These are phyloP conservation scores for Nowickia ferox DNA, from an alignment of 2,888 invertebrate species.

Conservation along the genomic window DNA sequence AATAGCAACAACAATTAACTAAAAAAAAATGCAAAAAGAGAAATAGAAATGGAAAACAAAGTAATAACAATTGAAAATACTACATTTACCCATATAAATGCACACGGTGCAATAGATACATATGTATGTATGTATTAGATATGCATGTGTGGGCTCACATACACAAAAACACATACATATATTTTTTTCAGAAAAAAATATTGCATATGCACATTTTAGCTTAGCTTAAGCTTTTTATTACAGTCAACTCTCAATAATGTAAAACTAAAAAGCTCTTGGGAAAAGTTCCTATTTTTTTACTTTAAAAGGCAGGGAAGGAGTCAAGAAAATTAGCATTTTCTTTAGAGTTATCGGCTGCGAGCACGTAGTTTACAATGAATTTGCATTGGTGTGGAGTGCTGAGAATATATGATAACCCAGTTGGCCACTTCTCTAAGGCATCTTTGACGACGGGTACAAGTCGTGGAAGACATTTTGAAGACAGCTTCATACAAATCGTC, in stretches of 20 bases:
- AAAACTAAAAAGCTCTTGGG: background rate
- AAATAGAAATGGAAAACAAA: slow-evolving; percentile 50
- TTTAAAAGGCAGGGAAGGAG: too few relatives aligned
- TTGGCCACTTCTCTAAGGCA: too few relatives aligned
- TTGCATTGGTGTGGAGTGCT: too few relatives aligned
- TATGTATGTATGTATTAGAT: background rate
- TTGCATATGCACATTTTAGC: background rate
- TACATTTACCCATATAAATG: background rate
- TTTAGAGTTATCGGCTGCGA: too few relatives aligned
- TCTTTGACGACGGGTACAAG: too few relatives aligned
- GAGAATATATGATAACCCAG: too few relatives aligned
- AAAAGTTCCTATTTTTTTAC: too few relatives aligned
- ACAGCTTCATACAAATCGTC: too few relatives aligned
- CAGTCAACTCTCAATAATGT: background rate
- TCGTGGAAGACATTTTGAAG: too few relatives aligned
- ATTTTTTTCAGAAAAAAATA: background rate
- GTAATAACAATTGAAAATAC: slow-evolving; percentile 29
- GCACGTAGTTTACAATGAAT: too few relatives aligned
- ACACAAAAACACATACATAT: background rate
- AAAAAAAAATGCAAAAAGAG: slow-evolving; percentile 36
- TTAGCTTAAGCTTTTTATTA: slow-evolving; percentile 27
- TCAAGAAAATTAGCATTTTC: too few relatives aligned
- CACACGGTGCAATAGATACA: background rate
- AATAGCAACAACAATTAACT: slow-evolving; percentile 37
- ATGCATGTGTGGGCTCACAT: background rate